Evolutionary conservation across 2,113 vertebrate species (phyloP).

Genomic region (Periophthalmodon schlosseri): DNA sequence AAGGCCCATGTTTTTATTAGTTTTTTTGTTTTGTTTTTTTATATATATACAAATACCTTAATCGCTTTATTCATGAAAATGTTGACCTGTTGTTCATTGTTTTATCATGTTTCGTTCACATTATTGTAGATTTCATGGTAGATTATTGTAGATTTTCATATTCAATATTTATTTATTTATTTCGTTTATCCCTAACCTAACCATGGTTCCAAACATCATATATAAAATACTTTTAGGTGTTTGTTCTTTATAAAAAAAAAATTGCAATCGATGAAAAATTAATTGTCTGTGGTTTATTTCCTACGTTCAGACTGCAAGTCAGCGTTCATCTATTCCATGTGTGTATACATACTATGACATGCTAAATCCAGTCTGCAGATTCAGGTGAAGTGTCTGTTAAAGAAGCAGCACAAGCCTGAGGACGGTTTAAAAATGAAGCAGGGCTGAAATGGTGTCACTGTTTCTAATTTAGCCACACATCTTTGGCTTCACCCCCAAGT

Average conservation of each 20-base stretch:
- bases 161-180: background rate
- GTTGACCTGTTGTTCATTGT: background rate
- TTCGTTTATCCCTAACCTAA: background rate
- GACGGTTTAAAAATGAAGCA: background rate
- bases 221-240: background rate
- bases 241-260: background rate
- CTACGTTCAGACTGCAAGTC: background rate
- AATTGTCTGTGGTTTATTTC: too few relatives aligned
- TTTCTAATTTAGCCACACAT: conserved; percentile 8
- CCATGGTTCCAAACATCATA: too few relatives aligned
- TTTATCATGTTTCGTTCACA: background rate
- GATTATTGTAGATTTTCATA: too few relatives aligned
- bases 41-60: background rate
- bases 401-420: background rate
- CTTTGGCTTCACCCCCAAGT: background rate
- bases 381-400: background rate
- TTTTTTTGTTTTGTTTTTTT: background rate
- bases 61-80: background rate
- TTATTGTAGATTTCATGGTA: background rate
- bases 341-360: background rate
- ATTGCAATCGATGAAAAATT: too few relatives aligned
- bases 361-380: background rate
- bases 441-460: conserved; percentile 1
- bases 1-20: background rate
- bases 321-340: background rate